Conservation (phyloP, 2,797 vertebrate species). For the Rhodeus uyekii region DNA sequence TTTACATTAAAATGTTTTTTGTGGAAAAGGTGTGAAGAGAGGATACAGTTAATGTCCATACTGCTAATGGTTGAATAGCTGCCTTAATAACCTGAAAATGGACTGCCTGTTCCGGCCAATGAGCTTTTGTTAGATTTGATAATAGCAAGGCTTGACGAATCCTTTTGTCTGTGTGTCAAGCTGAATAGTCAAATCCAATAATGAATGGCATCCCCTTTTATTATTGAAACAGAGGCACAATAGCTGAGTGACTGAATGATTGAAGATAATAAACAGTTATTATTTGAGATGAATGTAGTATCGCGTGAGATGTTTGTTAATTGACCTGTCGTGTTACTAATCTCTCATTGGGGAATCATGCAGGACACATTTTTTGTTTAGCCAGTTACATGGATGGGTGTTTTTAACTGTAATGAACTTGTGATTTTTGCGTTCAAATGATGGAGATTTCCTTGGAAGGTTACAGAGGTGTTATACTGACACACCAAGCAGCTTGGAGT, state of each 20-base stretch:
- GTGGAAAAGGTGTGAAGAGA: background rate
- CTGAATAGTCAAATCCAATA: conserved; percentile 50
- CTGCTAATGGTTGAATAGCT: conserved; percentile 14
- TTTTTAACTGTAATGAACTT: background rate
- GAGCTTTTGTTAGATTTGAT: conserved; percentile 50
- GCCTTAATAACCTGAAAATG: conserved; percentile 39
- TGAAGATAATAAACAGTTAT: conserved; percentile 48
- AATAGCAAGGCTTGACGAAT: conserved; percentile 42
- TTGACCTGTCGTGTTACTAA: conserved; percentile 35
- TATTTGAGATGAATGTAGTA: conserved; percentile 43
- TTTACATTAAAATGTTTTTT: background rate
- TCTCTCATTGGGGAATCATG: conserved; percentile 11
- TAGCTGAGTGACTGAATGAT: conserved; percentile 32
- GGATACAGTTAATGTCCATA: background rate
- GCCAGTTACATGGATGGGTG: background rate
- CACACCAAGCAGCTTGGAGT: background rate
- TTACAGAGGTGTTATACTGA: background rate
- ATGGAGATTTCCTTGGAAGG: background rate
- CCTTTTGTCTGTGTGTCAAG: conserved; percentile 46
- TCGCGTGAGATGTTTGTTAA: conserved; percentile 44
- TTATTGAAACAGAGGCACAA: conserved; percentile 48
- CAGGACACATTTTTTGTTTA: background rate
- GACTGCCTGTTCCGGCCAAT: conserved; percentile 16
- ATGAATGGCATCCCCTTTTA: conserved; percentile 49
- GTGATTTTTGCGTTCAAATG: conserved; percentile 2